Base-by-base conservation (phyloP, 2,113 vertebrate species). In the Meriones unguiculatus region DNA sequence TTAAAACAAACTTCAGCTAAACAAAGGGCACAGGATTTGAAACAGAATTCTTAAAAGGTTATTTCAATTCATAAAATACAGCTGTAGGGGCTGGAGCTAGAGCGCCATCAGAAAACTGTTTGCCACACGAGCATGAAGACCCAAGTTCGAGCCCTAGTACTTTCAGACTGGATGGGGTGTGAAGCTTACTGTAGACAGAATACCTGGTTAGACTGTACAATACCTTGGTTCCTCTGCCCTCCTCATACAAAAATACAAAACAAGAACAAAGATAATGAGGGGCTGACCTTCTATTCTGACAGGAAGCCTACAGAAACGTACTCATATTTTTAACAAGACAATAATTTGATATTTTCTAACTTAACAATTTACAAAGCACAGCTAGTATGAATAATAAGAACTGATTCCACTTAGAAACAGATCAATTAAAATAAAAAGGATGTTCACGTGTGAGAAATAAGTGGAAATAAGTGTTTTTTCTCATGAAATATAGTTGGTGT, bases 41-140 rank as follows among this genome's bases (percentile, higher is more conserved):
- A 93, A 93, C 52, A 90, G 87, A n/a, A 54, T 90, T 88, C 90
- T 92, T 95, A 75, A 91, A 69, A 87, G 46, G 46, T 94, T 93
- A 86, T 5, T 2, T 65, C 17, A 95, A 90, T 28, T 94, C n/a
- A 90, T 54, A 93, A 90, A 95, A 93, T 77, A 84, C 52, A 84
- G 30, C 5, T 32, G 38, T 4, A 50, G 84, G 64, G 41, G 30
- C 46, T 70, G 46, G 18, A 67, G 62, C 15, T 15, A 38, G 0
- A 7, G 28, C 32, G 69, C 41, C 20, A 15, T 50, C 30, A 70
- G 65, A 20, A 70, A 87, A 70, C 2, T n/a, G 41, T 8, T n/a
- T 70, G 65, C 64, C 32, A 2, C 41, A 24, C 4, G 17, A 87
- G 65, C 30, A 14, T 52, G 25, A 35, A 18, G 54, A 24, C 28